phyloP scores from a whole-genome alignment of 2,113 vertebrate genomes.

The Entomyzon cyanotis region DNA sequence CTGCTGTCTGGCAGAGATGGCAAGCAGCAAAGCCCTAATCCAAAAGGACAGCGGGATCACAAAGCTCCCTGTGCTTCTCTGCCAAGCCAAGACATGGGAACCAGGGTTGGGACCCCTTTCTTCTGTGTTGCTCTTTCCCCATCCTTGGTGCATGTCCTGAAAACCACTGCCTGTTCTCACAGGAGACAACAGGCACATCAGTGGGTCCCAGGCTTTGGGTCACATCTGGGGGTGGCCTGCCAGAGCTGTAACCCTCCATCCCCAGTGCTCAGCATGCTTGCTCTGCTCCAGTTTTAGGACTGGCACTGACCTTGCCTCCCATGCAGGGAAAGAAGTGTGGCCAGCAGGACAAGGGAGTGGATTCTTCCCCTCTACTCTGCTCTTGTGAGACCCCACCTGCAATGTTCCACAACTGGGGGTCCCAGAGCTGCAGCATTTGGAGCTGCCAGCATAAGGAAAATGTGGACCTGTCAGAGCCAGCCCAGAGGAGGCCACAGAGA shows the following conservation, averaged over 20 bases:
- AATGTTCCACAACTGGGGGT: neutral
- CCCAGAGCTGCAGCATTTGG: neutral
- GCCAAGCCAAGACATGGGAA: accelerated
- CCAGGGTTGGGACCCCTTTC: neutral
- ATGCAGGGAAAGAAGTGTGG: neutral
- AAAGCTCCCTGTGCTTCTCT: neutral
- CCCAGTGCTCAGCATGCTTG: neutral
- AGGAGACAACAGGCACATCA: accelerated
- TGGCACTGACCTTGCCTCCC: neutral
- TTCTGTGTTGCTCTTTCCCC: neutral
- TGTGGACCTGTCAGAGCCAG: no score
- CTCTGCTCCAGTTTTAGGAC: neutral
- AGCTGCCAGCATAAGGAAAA: neutral
- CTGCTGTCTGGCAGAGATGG: neutral
- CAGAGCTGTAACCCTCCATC: neutral
- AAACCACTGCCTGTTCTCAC: neutral
- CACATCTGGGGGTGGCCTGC: neutral
- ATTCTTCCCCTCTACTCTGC: neutral
- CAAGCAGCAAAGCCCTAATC: neutral
- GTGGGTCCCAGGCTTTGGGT: neutral
- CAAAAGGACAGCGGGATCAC: neutral
- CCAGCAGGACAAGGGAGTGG: neutral
- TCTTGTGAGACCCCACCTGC: neutral
- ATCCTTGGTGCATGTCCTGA: neutral
- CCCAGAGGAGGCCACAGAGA: neutral